Base-by-base conservation (phyloP, 2,113 vertebrate genomes). In the Trinectes maculatus region DNA sequence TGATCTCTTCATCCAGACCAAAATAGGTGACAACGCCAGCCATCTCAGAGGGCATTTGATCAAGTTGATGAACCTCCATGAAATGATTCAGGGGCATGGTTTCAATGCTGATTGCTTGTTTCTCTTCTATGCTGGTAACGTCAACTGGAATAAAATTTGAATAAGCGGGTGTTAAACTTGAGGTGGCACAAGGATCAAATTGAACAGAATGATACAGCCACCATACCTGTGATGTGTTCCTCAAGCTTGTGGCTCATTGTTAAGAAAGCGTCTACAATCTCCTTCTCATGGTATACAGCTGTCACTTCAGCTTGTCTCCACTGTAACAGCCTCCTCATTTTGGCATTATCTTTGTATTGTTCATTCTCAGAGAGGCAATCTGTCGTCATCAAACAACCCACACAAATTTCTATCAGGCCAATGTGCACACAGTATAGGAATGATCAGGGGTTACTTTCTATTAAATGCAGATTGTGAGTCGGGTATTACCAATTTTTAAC, bases 401-500 rank as follows among this genome's bases (percentile, higher is more conserved):
- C 3, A 34, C n/a, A 58, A 4, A 42, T 62, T 2, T 8, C 3
- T 22, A 21, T 37, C 28, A 13, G 1, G 1, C 8, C 34, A n/a
- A 3, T 12, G 15, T 16, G 21, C 3, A 3, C 29, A 12, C n/a
- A 29, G n/a, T 6, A 40, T 28, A 31, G 25, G 15, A 31, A 25
- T 15, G 5, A 9, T 48, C 24, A 40, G 7, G 1, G 1, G 22
- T 49, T 18, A 31, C 15, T 31, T 26, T 29, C 37, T 22, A 2
- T n/a, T 4, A 31, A 31, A 31, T 4, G 29, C n/a, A n/a, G n/a
- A n/a, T n/a, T n/a, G n/a, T n/a, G n/a, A n/a, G n/a, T n/a, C n/a
- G n/a, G n/a, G n/a, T 13, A 16, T 93, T 90, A 98, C 97, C 92
- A 0, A 93, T 89, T 21, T 89, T 79, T 75, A 93, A 91, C 40